Base-by-base conservation (phyloP, 2,797 vertebrate species). In the Parotocinclus haroldoi region DNA sequence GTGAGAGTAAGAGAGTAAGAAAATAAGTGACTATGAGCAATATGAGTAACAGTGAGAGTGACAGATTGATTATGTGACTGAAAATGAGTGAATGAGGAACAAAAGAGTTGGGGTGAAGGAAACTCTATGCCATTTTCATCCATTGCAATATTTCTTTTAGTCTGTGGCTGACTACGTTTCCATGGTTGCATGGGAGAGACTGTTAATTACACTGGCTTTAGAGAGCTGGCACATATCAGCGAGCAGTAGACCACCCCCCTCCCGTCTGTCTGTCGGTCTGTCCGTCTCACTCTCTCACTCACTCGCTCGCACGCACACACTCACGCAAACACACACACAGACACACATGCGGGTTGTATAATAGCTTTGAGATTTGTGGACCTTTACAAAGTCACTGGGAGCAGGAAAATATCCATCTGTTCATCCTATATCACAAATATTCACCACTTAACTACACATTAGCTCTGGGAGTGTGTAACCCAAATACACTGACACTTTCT, bases 151-250 rank as follows among this genome's bases (percentile, higher is more conserved):
- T 88, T 85, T 83, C 74, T 84, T 56, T 60, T 63, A 56, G 46
- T 58, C 36, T 59, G 67, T 75, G 74, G 54, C 72, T 75, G 80
- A 78, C 80, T 67, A 76, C 66, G 74, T 90, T 82, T 76, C 86
- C 87, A 90, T 89, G 85, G 83, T 14, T 77, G 89, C 83, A 78
- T n/a, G 66, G 61, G 72, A 84, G 72, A 82, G 78, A 77, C 74
- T 83, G 78, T 78, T 86, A 74, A 83, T 86, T 85, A 81, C 78
- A 59, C 76, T 69, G 69, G 75, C 76, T 59, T 69, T 49, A 63
- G 45, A 62, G 38, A 68, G 19, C 45, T 69, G 55, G 67, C 55
- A 69, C 27, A 52, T 55, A 39, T 39, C 62, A 63, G 54, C 37
- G 61, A 75, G 65, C 65, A 55, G 39, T 38, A 36, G 38, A 55